Evolutionary conservation across 2,888 invertebrate genomes (phyloP), one percentile per base, ranked within the genome.

Genomic region (Blastobasis adustella): DNA sequence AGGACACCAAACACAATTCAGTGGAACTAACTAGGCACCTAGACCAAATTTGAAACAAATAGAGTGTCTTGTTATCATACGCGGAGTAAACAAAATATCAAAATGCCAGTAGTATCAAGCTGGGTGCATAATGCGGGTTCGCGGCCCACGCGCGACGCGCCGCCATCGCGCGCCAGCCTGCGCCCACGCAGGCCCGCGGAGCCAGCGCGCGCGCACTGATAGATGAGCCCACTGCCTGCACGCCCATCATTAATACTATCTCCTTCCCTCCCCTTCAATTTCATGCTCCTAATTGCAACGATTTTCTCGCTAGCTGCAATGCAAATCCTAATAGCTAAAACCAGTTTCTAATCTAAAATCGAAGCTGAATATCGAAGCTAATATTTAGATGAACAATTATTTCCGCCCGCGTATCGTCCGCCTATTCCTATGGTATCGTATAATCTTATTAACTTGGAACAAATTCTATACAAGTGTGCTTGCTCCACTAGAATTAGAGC

Each of bases 401-500:
- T 23, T 23, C 1, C 23, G 23, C 23, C 23, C 23, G 23, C 23
- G 23, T 23, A 23, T 23, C 23, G 23, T 23, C 23, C 23, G 23
- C 23, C 23, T 23, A 23, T 23, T 23, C 23, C 23, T 23, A 23
- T 23, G 23, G 23, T 23, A 1, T 23, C 23, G 23, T 23, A 23
- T 23, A 23, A 23, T 23, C 23, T 23, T 23, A 23, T 23, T 23
- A 23, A 23, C 23, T 3, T 23, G 3, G 23, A 23, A 23, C 23
- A 23, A 23, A 23, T 23, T 23, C 23, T 23, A 3, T 23, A 23
- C 23, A 23, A 23, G 23, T 23, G 23, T 23, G 23, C 23, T 23
- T 23, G 23, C 23, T 23, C 23, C 3, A 78, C 76, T 79, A 83
- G 74, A 87, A 85, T 69, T 84, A 59, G 82, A 73, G 66, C 83